phyloP scores from a whole-genome alignment of 2,888 invertebrate genomes.

The Agonum fuliginosum region DNA sequence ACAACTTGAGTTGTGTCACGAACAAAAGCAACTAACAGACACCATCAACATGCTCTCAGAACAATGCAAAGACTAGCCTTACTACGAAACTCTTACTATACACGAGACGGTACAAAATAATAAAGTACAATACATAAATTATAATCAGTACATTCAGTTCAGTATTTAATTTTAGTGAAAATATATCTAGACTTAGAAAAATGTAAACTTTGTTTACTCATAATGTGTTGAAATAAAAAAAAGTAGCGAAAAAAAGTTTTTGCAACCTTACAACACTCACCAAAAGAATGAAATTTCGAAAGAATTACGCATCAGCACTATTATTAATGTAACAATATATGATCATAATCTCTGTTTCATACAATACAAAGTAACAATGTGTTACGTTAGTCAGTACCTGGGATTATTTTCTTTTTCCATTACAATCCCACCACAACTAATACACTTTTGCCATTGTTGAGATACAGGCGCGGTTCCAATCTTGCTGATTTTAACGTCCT shows the following conservation, averaged over 20 bases:
- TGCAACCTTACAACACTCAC: background rate
- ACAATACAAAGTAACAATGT: constrained; percentile 12
- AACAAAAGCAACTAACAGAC: background rate
- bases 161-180: background rate
- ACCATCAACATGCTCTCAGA: constrained; percentile 36
- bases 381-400: constrained; percentile 14
- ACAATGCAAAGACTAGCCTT: constrained; percentile 16
- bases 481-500: background rate
- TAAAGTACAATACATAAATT: background rate
- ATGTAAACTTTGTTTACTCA: no score
- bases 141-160: background rate
- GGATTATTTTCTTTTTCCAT: constrained; percentile 4
- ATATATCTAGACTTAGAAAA: no score
- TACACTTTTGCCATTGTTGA: constrained; percentile 48
- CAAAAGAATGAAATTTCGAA: constrained; percentile 11
- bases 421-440: constrained; percentile 29
- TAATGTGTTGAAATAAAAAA: background rate
- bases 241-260: background rate
- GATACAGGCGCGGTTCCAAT: background rate
- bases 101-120: background rate
- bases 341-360: constrained; percentile 1
- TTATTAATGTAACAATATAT: background rate
- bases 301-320: constrained; percentile 8
- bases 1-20: background rate
- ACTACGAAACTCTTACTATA: background rate